Base-by-base conservation (phyloP, 2,797 vertebrate genomes). In the Phrynocephalus vlangalii region DNA sequence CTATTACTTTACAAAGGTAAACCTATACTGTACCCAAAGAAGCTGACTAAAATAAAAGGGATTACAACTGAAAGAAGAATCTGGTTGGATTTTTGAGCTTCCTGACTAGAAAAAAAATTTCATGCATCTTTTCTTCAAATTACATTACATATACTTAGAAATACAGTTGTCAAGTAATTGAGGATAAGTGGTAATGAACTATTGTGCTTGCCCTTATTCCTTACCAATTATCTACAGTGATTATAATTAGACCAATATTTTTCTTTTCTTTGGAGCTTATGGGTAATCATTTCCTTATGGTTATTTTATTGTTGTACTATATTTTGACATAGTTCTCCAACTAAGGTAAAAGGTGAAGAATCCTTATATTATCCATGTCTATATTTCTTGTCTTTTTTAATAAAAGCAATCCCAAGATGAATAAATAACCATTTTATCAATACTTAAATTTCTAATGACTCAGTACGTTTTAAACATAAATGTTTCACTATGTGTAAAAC, bases 271-370 rank as follows among this genome's bases (percentile, higher is more conserved):
- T n/a, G 52, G 1, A 8, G 80, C 0, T 50, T 86, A 28, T 24
- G n/a, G 0, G 77, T 79, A 67, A 84, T 87, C 63, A 84, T 81
- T 82, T 85, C 24, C 79, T 88, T 87, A 50, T 60, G 38, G 72
- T 78, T 76, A 82, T 63, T n/a, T 50, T 92, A 81, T 48, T 89
- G 38, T 92, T 87, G 0, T 7, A 15, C 77, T 88, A n/a, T 22
- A 86, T 90, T 93, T 90, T 88, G 87, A 89, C 9, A 90, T 0
- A 33, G 9, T 77, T 50, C 18, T 87, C 79, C 33, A 63, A 86
- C 92, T 82, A 0, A 24, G 67, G 52, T 15, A 26, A 63, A 48
- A 82, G 50, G n/a, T 67, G 15, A 87, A 83, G 6, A 52, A 1
- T 38, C 13, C 82, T 13, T 0, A 3, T 90, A 2, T 63, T 71